A percentile compares a stretch with the other conserved stretches of the same genome.
Evolutionary conservation across 2,888 invertebrate genomes (phyloP).

Genomic region (Baronia brevicornis): DNA sequence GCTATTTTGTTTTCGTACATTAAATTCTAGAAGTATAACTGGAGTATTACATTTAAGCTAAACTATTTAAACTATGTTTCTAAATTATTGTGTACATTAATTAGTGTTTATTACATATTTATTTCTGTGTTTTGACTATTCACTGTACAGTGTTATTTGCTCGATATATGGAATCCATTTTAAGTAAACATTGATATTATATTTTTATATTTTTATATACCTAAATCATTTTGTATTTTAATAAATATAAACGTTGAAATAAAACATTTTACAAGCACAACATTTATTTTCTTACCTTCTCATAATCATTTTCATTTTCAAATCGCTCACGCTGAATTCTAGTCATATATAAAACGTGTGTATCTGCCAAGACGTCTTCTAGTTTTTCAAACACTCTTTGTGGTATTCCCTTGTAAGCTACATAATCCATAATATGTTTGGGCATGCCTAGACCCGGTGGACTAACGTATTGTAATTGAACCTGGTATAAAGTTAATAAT

Average conservation of each 20-base stretch:
- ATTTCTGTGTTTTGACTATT: too few relatives aligned
- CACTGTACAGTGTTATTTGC: too few relatives aligned
- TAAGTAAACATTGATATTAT: too few relatives aligned
- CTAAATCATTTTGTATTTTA: too few relatives aligned
- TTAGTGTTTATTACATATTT: too few relatives aligned
- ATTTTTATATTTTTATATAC: too few relatives aligned
- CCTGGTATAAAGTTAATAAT: conserved; percentile 94
- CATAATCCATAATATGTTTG: conserved; percentile 85
- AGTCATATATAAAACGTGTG: conserved; percentile 99
- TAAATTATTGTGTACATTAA: too few relatives aligned
- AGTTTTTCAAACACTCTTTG: conserved; percentile 84
- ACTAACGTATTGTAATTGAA: conserved; percentile 93
- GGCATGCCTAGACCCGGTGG: conserved; percentile 95
- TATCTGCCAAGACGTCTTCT: conserved; percentile 91
- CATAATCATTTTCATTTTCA: conserved; percentile 86
- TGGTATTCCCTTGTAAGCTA: conserved; percentile 84
- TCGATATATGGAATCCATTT: too few relatives aligned
- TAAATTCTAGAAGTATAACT: too few relatives aligned
- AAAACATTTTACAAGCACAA: not conserved
- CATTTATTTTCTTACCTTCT: conserved; percentile 76
- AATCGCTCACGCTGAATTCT: conserved; percentile 97
- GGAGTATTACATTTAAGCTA: too few relatives aligned
- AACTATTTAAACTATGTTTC: too few relatives aligned
- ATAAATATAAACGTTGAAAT: conserved; percentile 3
- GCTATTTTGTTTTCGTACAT: too few relatives aligned